Evolutionary conservation across 2,888 invertebrate species (phyloP), one percentile per base, ranked within the genome.

Genomic region (Nipponacmea schrenckii): DNA sequence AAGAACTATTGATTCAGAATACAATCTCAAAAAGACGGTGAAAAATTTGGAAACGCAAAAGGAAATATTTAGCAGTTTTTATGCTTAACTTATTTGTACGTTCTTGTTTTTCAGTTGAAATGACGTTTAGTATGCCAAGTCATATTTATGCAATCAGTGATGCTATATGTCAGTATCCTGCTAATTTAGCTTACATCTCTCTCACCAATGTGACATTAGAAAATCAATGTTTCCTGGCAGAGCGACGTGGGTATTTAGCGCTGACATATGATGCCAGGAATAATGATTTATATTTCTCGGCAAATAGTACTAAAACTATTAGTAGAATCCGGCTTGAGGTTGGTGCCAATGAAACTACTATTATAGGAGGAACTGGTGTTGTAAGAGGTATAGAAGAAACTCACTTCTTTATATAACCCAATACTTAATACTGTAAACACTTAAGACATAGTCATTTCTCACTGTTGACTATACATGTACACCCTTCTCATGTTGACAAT

Each of bases 181-280:
- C 82, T 27, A 84, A 86, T 68, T 76, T 86, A 20, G 83, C 86
- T 0, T 86, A 89, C 67, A 85, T 86, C 84, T 82, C 81, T 15
- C 78, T 86, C 7, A 68, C 68, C 24, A 84, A 85, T 75, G 76
- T 86, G 7, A 81, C 84, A 3, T 72, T 87, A 27, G 82, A 84
- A 62, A 81, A 82, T 7, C 86, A 86, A 70, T 86, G 92, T 65
- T 93, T 93, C 20, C 88, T 95, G 87, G 91, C 93, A 0, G 94
- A 80, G 15, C 77, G 80, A 27, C 78, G 81, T 62, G 85, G 84
- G 0, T 83, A 82, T 66, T 75, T 83, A 70, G 84, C 84, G 0
- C 75, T 86, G 50, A 80, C 83, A 14, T 84, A 74, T 66, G 83
- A 86, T 75, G 82, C 81, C 1, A 67, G 74, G 0, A 79, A 82